These are phyloP conservation scores for Bilobella aurantiaca DNA, from an alignment of 1,140 invertebrate genomes.

Conservation along the genomic window DNA sequence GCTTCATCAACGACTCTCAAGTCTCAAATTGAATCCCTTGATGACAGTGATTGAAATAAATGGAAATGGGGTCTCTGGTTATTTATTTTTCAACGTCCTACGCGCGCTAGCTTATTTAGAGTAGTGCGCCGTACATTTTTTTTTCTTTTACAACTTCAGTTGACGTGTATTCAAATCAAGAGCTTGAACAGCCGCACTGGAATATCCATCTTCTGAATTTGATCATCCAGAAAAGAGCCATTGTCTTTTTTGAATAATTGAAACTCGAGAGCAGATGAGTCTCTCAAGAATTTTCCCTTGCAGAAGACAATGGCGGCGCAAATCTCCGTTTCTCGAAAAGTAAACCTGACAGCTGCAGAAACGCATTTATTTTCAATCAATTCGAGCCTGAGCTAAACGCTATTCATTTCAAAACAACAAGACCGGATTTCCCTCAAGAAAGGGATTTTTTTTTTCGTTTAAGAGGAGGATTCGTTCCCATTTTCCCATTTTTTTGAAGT, in stretches of 20 bases:
- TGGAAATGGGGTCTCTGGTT: neutral
- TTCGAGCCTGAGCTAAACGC: neutral
- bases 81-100: neutral
- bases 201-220: no score
- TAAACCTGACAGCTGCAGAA: constrained; percentile 1
- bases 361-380: neutral
- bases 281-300: neutral
- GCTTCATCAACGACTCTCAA: neutral
- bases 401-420: neutral
- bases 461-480: neutral
- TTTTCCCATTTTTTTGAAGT: neutral
- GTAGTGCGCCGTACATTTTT: no score
- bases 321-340: no score
- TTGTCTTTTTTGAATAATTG: neutral
- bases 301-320: neutral
- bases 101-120: no score
- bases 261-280: neutral
- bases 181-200: no score
- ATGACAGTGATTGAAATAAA: constrained; percentile 7
- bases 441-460: neutral
- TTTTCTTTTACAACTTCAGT: no score
- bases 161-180: no score
- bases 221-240: no score
- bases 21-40: neutral
- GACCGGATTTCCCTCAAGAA: neutral